A percentile compares a stretch with the other conserved stretches of the same genome.
Conservation (phyloP, 2,888 invertebrate species). For the Anodontia alba region DNA sequence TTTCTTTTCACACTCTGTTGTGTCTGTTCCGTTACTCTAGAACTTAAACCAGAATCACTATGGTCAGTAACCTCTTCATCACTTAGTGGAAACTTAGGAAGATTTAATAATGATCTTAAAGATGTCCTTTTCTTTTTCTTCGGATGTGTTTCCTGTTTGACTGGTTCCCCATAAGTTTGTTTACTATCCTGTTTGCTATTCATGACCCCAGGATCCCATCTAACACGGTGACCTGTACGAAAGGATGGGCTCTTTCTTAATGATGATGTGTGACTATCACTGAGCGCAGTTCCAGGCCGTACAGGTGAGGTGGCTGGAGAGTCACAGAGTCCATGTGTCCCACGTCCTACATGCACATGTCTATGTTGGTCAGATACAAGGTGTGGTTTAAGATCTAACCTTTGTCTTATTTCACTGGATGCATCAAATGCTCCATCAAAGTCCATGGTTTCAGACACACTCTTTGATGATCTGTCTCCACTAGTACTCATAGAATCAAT, state of each 20-base stretch:
- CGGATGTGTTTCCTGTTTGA: neutral
- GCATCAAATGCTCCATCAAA: constrained; percentile 45
- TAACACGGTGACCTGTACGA: constrained; percentile 53
- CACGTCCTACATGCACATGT: constrained; percentile 54
- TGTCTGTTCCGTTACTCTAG: neutral
- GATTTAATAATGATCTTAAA: constrained; percentile 51
- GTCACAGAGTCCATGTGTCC: constrained; percentile 59
- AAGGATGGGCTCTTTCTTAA: constrained; percentile 57
- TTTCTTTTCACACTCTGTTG: neutral
- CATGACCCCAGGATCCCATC: constrained; percentile 56
- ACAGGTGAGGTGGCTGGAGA: constrained; percentile 31
- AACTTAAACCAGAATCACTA: constrained; percentile 11
- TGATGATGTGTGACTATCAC: constrained; percentile 53
- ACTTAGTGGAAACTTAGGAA: constrained; percentile 56
- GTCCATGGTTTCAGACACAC: constrained; percentile 46
- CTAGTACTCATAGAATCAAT: constrained; percentile 58
- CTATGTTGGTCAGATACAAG: constrained; percentile 39
- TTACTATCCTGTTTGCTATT: constrained; percentile 34
- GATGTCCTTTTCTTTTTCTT: constrained; percentile 60
- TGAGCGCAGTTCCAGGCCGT: constrained; percentile 47
- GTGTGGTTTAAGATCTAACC: constrained; percentile 34
- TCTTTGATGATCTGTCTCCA: constrained; percentile 50
- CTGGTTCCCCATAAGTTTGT: neutral
- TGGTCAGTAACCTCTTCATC: constrained; percentile 51
- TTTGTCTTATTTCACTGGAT: neutral